These are phyloP conservation scores for Agrochola macilenta DNA, from an alignment of 2,888 invertebrate genomes.

Conservation along the genomic window DNA sequence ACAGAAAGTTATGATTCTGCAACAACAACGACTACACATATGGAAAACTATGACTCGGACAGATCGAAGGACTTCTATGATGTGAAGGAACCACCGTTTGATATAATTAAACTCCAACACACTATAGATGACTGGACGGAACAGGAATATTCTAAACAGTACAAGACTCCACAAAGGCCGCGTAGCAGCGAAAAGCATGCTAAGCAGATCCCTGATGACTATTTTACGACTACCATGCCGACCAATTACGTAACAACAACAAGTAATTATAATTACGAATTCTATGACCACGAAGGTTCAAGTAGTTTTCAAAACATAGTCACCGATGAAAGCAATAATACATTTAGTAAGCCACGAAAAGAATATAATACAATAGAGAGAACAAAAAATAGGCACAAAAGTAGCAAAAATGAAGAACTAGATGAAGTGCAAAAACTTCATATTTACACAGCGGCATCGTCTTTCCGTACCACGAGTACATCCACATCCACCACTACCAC, in stretches of 20 bases:
- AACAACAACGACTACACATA: slow-evolving; percentile 76
- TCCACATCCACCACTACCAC: slow-evolving; percentile 86
- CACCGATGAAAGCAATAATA: slow-evolving; percentile 78
- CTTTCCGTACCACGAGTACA: slow-evolving; percentile 82
- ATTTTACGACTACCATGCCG: slow-evolving; percentile 92
- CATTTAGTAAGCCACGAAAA: slow-evolving; percentile 72
- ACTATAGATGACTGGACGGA: slow-evolving; percentile 97
- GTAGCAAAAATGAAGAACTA: slow-evolving; percentile 75
- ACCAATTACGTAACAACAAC: slow-evolving; percentile 77
- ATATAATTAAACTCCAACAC: slow-evolving; percentile 94
- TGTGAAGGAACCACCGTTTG: slow-evolving; percentile 91
- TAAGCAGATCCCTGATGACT: slow-evolving; percentile 95
- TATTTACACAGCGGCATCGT: slow-evolving; percentile 85
- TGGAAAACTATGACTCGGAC: slow-evolving; percentile 89
- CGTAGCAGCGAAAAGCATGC: slow-evolving; percentile 91
- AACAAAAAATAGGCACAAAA: slow-evolving; percentile 74
- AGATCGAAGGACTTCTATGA: slow-evolving; percentile 87
- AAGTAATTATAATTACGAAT: slow-evolving; percentile 81
- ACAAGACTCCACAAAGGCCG: slow-evolving; percentile 86
- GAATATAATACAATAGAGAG: slow-evolving; percentile 83
- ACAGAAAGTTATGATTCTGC: slow-evolving; percentile 75
- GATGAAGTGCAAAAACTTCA: slow-evolving; percentile 81
- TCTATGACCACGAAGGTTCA: slow-evolving; percentile 87
- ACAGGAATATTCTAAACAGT: slow-evolving; percentile 92
- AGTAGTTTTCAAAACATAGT: slow-evolving; percentile 86